A percentile compares a stretch with the other conserved stretches of the same genome.
phyloP scores from a whole-genome alignment of 2,888 invertebrate species.

The Bedellia somnulentella region DNA sequence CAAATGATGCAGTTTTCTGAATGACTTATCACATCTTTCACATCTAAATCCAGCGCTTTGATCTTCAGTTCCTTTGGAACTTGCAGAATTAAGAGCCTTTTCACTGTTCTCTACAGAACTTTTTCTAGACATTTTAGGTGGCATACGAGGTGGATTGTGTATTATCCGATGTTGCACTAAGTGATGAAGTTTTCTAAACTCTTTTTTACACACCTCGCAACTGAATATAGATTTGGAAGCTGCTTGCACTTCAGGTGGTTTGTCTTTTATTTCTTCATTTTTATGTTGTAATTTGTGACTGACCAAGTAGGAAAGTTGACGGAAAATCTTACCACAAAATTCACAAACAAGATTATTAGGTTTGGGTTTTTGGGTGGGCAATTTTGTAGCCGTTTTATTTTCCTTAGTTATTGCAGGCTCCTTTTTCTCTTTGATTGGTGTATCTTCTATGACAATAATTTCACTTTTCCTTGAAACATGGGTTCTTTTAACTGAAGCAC shows the following conservation, averaged over 20 bases:
- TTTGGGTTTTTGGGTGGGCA: constrained; percentile 14
- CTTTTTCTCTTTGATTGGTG: constrained; percentile 21
- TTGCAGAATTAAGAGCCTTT: constrained; percentile 12
- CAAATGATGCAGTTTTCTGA: constrained; percentile 49
- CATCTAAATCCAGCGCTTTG: constrained; percentile 45
- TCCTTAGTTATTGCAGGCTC: constrained; percentile 10
- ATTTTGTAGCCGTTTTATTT: constrained; percentile 15
- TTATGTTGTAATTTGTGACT: constrained; percentile 43
- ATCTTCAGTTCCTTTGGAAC: constrained; percentile 27
- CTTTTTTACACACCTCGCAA: constrained; percentile 50
- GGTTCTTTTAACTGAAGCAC: not conserved
- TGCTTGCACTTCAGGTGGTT: constrained; percentile 16
- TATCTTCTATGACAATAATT: constrained; percentile 32
- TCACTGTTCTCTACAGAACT: constrained; percentile 35
- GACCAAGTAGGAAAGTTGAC: constrained; percentile 45
- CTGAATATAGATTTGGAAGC: constrained; percentile 21
- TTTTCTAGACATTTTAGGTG: constrained; percentile 24
- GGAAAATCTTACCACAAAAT: constrained; percentile 47
- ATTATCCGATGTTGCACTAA: constrained; percentile 48
- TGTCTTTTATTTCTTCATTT: constrained; percentile 21
- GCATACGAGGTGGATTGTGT: constrained; percentile 24
- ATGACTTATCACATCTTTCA: constrained; percentile 53
- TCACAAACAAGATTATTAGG: constrained; percentile 33
- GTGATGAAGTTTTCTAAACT: constrained; percentile 49
- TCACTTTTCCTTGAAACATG: no score